Evolutionary conservation across 1,140 invertebrate genomes (phyloP), one percentile per base, ranked within the genome.

Genomic region (Pseudachorutes palmiensis): DNA sequence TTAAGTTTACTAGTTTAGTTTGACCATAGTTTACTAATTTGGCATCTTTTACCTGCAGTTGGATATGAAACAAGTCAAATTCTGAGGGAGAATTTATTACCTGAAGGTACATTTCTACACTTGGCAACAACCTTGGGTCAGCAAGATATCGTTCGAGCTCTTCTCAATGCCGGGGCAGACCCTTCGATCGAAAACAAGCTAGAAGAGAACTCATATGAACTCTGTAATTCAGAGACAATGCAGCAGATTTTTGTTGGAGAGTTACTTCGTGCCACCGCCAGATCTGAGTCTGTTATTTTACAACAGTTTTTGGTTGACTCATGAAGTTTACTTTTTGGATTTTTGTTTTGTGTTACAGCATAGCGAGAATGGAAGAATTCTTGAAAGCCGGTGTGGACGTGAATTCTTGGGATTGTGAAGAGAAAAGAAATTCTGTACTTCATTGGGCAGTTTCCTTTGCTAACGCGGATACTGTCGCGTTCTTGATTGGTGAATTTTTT

Each of bases 71-170:
- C 79, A 73, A 78, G 81, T n/a, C 80, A 81, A 70, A 78, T 83
- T 70, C 68, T 84, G 33, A 81, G 81, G 72, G 79, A 81, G 69
- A 77, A 77, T 36, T 69, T 82, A 33, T 75, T 81, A 63, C 80
- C 83, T 60, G 82, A 83, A 74, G 84, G 84, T n/a, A 85, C 84
- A 32, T 81, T 85, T 67, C 78, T 87, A 33, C 82, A 82, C 69
- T 80, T 84, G 67, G 84, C 85, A 58, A 82, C 84, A 29, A 84
- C 84, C 80, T 82, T 85, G 80, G 76, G 59, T 33, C 30, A 65
- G 24, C 65, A 58, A 22, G 85, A 87, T 74, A 81, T 86, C 58
- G 82, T 87, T 16, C 72, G 85, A 66, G 81, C 83, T 19, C 74
- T 87, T 30, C 74, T 87, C 36, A 81, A 81, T 29, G 80, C 80